These are phyloP conservation scores for Melinaea menophilus DNA, from an alignment of 2,888 invertebrate species.

Conservation along the genomic window DNA sequence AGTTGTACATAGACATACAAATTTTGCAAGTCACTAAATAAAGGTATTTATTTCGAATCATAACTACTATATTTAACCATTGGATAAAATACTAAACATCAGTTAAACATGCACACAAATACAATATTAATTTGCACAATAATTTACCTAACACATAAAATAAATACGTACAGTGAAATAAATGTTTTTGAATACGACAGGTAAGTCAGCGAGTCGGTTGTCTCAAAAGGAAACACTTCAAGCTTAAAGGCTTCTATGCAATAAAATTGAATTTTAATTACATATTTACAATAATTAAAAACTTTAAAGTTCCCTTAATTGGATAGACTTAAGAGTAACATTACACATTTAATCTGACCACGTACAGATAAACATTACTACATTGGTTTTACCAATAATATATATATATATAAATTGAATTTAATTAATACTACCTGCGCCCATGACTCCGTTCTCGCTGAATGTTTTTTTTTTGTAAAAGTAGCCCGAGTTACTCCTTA, in stretches of 20 bases:
- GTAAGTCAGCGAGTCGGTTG: constrained; percentile 26
- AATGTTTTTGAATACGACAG: constrained; percentile 16
- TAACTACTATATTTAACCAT: too few relatives aligned
- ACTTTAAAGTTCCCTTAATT: constrained; percentile 60
- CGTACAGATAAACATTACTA: too few relatives aligned
- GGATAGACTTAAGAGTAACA: constrained; percentile 37
- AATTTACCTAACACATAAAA: neutral
- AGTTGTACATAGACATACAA: too few relatives aligned
- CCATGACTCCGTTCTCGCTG: too few relatives aligned
- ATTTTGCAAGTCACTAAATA: too few relatives aligned
- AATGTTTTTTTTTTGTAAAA: too few relatives aligned
- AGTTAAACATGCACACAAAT: too few relatives aligned
- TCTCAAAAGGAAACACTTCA: constrained; percentile 53
- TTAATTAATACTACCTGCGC: too few relatives aligned
- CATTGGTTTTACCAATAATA: constrained; percentile 14
- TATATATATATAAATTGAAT: constrained; percentile 5
- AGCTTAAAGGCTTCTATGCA: constrained; percentile 48
- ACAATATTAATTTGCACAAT: too few relatives aligned
- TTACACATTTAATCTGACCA: constrained; percentile 3
- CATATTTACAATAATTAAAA: constrained; percentile 59
- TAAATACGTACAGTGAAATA: constrained; percentile 26
- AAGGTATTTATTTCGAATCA: too few relatives aligned
- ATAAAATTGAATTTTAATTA: constrained; percentile 67
- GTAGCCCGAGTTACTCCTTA: too few relatives aligned
- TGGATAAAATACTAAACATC: too few relatives aligned